A percentile compares a stretch with the other conserved stretches of the same genome.
Evolutionary conservation across 2,113 vertebrate genomes (phyloP).

Genomic region (Vidua chalybeata): DNA sequence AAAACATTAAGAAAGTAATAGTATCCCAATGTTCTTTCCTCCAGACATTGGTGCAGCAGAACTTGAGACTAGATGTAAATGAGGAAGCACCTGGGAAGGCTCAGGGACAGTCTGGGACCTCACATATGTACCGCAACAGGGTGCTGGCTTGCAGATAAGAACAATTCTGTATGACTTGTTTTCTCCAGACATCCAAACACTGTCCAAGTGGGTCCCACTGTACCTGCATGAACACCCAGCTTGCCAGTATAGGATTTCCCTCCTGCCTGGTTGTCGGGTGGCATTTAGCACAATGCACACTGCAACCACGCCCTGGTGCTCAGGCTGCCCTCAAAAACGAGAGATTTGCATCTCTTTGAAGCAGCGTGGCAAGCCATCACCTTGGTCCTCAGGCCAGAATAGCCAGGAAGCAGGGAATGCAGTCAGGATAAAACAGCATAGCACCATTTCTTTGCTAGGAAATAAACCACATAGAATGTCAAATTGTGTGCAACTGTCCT

Average conservation of each 20-base stretch:
- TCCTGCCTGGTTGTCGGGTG: accelerated
- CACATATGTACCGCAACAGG: accelerated
- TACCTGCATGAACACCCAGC: background rate
- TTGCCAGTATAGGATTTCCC: background rate
- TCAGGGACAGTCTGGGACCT: background rate
- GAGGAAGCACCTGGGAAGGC: background rate
- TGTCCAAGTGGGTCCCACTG: accelerated
- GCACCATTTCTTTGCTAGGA: background rate
- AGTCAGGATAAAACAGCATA: background rate
- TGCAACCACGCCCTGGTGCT: background rate
- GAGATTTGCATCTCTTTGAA: background rate
- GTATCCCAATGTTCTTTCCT: background rate
- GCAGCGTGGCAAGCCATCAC: background rate
- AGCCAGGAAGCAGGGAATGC: background rate
- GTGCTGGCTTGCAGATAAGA: background rate
- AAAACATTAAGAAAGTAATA: background rate
- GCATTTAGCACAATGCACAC: background rate
- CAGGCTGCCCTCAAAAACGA: background rate
- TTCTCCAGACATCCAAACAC: background rate
- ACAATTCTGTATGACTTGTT: accelerated
- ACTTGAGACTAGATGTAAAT: background rate
- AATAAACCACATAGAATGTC: background rate
- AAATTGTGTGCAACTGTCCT: background rate
- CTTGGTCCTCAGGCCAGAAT: background rate
- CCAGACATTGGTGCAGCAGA: background rate